A percentile compares a stretch with the other conserved stretches of the same genome.
Conservation (phyloP, 2,797 vertebrate genomes). For the Emydoidea blandingii region DNA sequence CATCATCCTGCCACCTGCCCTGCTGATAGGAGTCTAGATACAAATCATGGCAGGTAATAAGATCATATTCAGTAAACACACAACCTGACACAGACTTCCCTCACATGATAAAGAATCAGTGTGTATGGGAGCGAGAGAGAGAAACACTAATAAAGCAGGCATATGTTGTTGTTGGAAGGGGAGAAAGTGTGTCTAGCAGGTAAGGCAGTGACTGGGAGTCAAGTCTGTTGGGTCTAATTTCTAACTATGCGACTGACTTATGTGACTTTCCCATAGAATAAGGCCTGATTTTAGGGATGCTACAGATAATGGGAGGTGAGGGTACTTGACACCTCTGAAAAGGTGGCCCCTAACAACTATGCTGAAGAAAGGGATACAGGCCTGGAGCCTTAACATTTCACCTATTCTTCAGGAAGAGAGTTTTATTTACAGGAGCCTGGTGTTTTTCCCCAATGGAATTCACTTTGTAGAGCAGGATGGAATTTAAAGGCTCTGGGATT, state of each 20-base stretch:
- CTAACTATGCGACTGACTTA: neutral
- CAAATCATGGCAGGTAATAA: neutral
- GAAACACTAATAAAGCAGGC: neutral
- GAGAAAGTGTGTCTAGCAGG: neutral
- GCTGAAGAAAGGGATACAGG: neutral
- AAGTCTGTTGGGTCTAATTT: too few species aligned
- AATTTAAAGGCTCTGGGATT: neutral
- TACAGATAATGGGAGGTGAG: neutral
- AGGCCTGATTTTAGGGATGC: neutral
- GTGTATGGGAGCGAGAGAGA: neutral
- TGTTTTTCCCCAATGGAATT: too few species aligned
- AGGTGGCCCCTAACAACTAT: neutral
- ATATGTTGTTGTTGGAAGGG: neutral
- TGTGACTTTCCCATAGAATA: neutral
- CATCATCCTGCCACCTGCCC: neutral
- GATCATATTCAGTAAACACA: neutral
- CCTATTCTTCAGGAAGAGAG: neutral
- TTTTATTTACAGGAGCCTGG: too few species aligned
- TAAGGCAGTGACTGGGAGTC: neutral
- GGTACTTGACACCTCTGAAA: neutral
- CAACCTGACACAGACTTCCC: neutral
- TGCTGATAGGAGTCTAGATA: neutral
- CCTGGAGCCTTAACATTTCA: neutral
- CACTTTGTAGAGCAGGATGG: neutral
- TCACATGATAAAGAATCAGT: neutral